phyloP scores from a whole-genome alignment of 2,888 invertebrate genomes.

The Hypselothyrea guttata region DNA sequence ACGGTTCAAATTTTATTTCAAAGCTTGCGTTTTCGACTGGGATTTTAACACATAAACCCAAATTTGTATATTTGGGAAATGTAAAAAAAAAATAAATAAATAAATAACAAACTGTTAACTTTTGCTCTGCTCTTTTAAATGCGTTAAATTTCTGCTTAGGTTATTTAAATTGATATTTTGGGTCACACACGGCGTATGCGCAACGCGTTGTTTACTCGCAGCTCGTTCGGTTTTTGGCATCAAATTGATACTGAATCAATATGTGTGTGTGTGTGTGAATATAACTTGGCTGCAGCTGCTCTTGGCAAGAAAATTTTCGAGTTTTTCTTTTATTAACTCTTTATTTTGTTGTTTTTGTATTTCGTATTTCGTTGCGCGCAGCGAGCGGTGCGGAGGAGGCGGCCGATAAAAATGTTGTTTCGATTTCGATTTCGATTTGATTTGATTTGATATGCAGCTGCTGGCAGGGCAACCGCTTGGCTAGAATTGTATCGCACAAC shows the following conservation, averaged over 20 bases:
- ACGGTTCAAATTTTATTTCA: constrained; percentile 16
- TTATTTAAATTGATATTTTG: neutral
- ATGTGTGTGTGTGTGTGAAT: too few species aligned
- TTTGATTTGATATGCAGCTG: constrained; percentile 31
- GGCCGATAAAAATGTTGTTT: neutral
- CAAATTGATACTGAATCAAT: neutral
- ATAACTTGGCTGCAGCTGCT: too few species aligned
- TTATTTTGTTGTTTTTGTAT: constrained; percentile 1
- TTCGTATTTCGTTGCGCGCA: neutral
- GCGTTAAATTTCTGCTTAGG: neutral
- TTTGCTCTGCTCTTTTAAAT: too few species aligned
- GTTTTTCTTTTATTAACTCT: constrained; percentile 4
- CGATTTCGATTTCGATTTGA: neutral
- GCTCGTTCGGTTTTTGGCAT: too few species aligned
- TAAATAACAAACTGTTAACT: too few species aligned
- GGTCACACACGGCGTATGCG: constrained; percentile 56
- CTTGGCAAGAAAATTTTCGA: neutral
- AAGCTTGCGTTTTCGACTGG: too few species aligned
- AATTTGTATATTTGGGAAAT: neutral
- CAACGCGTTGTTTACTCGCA: constrained; percentile 26
- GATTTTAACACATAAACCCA: neutral
- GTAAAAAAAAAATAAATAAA: neutral
- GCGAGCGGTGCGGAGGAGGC: too few species aligned
- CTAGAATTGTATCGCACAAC: constrained; percentile 77
- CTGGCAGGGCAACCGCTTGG: constrained; percentile 68